Base-by-base conservation (phyloP, 2,888 invertebrate genomes). In the Pachliopta kotzebuea region DNA sequence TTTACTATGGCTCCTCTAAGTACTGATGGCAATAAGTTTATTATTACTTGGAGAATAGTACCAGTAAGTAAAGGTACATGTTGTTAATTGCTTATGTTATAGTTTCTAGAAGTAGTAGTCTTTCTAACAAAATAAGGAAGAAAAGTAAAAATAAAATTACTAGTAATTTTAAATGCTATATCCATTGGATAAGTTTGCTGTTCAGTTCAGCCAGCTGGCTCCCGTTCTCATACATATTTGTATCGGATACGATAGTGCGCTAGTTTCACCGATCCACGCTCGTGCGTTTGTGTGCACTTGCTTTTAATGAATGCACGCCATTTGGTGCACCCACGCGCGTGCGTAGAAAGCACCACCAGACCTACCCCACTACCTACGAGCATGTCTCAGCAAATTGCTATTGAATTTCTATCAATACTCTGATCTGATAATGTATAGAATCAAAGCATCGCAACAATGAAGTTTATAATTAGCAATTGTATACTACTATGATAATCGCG, bases 301-400 rank as follows among this genome's bases (percentile, higher is more conserved):
- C 37, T 79, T 80, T 83, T 87, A 86, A 87, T 86, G 84, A 85
- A 78, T 78, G 78, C 74, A 66, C 74, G 72, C 75, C 75, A 76
- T 77, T 76, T 73, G 74, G 72, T 68, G 75, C 83, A 77, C 86
- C 86, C 80, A 86, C 87, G 85, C 86, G 71, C 65, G 62, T 71
- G 72, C 74, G 70, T 80, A 81, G 81, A 81, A 83, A 81, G 84
- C 80, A 74, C 77, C 63, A 62, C 52, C 64, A n/a, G 61, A 55
- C 62, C 63, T 67, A 61, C 42, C 63, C 62, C 54, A 66, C 58
- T 62, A 58, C 62, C 65, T 68, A 63, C 61, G 50, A 31, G 61
- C 56, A 68, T 67, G 59, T n/a, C 52, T 21, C 74, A 69, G 76
- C 76, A 77, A 78, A 79, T 79, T 79, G 74, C 68, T 72, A 75